Evolutionary conservation across 1,140 invertebrate genomes (phyloP).

Genomic region (Hyphantria cunea): DNA sequence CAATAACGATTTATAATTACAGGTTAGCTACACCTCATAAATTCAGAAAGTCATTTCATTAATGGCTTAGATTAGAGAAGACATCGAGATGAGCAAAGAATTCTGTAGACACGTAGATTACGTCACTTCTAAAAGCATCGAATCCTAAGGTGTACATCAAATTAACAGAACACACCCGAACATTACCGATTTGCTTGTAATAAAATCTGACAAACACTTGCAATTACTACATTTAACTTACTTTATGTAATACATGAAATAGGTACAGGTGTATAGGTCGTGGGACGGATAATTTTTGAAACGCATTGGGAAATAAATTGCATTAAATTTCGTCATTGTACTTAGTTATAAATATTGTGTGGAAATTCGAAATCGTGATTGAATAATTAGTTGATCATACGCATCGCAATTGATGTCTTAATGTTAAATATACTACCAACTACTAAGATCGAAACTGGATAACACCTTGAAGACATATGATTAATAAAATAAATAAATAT

Average conservation of each 20-base stretch:
- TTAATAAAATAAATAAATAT: no score
- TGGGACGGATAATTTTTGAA: conserved; percentile 17
- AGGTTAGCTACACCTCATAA: no score
- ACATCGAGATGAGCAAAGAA: no score
- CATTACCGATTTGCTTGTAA: neutral
- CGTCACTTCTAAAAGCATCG: neutral
- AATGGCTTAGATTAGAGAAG: no score
- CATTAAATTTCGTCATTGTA: conserved; percentile 19
- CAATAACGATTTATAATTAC: no score
- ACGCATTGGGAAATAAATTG: conserved; percentile 23
- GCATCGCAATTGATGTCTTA: no score
- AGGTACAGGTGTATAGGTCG: conserved; percentile 10
- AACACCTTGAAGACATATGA: no score
- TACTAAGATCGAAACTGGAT: no score
- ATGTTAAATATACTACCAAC: no score
- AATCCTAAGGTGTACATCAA: neutral
- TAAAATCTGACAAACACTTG: conserved; percentile 3
- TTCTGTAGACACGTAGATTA: neutral
- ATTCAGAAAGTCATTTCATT: no score
- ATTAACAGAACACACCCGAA: neutral
- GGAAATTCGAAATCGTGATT: conserved; percentile 15
- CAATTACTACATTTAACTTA: conserved; percentile 7
- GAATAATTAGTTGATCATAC: conserved; percentile 4
- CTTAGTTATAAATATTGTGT: neutral
- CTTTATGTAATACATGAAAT: conserved; percentile 2